These are phyloP conservation scores for Dasysyrphus albostriatus DNA, from an alignment of 2,888 invertebrate species.

Conservation along the genomic window DNA sequence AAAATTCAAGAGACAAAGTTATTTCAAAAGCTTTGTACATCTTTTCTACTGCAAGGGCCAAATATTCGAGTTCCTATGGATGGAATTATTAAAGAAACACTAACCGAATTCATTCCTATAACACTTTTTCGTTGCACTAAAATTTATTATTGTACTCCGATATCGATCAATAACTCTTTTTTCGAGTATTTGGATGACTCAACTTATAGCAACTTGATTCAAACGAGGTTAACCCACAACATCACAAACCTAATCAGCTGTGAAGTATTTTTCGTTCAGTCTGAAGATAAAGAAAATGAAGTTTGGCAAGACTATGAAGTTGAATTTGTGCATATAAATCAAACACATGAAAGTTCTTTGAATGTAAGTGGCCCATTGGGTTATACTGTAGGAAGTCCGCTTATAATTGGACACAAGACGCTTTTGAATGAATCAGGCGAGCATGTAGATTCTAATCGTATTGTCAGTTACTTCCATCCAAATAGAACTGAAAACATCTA, in stretches of 20 bases:
- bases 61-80: conserved; percentile 26
- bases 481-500: conserved; percentile 57
- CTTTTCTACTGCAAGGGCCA: conserved; percentile 41
- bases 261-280: conserved; percentile 64
- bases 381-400: conserved; percentile 79
- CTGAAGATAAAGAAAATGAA: conserved; percentile 6
- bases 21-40: conserved; percentile 55
- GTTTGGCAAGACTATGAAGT: conserved; percentile 79
- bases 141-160: conserved; percentile 24
- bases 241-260: conserved; percentile 76
- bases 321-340: conserved; percentile 76
- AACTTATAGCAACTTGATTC: conserved; percentile 65
- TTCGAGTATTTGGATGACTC: conserved; percentile 37
- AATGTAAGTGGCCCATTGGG: conserved; percentile 80
- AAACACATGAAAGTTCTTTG: conserved; percentile 26
- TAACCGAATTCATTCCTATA: conserved; percentile 42
- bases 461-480: conserved; percentile 79
- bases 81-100: conserved; percentile 14
- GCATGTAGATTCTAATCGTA: conserved; percentile 58
- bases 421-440: conserved; percentile 77
- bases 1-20: conserved; percentile 63
- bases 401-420: conserved; percentile 79
- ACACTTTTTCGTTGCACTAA: conserved; percentile 31
- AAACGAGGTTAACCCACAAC: conserved; percentile 78
- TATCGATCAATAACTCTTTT: conserved; percentile 16